These are phyloP conservation scores for Pogona vitticeps DNA, from an alignment of 2,113 vertebrate genomes.

Conservation along the genomic window DNA sequence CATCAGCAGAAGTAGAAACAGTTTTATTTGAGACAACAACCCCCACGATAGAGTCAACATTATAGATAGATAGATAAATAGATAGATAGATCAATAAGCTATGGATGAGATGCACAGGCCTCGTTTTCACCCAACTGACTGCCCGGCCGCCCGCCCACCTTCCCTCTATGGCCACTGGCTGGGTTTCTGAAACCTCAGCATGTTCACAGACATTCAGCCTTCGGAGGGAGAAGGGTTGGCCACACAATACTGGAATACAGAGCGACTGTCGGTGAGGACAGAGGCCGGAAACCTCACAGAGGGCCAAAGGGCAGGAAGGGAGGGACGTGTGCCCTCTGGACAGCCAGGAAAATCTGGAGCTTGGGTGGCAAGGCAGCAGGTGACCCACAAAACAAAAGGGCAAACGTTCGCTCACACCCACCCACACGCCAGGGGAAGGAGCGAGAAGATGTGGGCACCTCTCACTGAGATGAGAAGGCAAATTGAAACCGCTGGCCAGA, in stretches of 20 bases:
- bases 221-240: not conserved
- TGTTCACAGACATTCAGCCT: not conserved
- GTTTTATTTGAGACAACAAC: constrained; percentile 21
- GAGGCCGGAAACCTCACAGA: not conserved
- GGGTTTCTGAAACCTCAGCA: constrained; percentile 1
- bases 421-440: too few relatives aligned
- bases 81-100: not conserved
- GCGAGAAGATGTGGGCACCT: not conserved
- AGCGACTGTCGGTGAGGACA: not conserved
- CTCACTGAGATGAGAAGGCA: not conserved
- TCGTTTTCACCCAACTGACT: not conserved
- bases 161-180: not conserved
- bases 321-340: too few relatives aligned
- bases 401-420: not conserved
- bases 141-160: not conserved
- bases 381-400: not conserved
- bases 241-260: not conserved
- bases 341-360: too few relatives aligned
- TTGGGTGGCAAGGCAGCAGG: not conserved
- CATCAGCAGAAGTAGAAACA: constrained; percentile 27
- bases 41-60: constrained; percentile 8
- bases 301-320: not conserved
- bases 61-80: constrained; percentile 12
- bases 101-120: not conserved
- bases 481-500: not conserved